Percentiles rank a stretch among this genome's conserved stretches.
Conservation (phyloP, 2,113 vertebrate species). For the Corythornis vintsioides region DNA sequence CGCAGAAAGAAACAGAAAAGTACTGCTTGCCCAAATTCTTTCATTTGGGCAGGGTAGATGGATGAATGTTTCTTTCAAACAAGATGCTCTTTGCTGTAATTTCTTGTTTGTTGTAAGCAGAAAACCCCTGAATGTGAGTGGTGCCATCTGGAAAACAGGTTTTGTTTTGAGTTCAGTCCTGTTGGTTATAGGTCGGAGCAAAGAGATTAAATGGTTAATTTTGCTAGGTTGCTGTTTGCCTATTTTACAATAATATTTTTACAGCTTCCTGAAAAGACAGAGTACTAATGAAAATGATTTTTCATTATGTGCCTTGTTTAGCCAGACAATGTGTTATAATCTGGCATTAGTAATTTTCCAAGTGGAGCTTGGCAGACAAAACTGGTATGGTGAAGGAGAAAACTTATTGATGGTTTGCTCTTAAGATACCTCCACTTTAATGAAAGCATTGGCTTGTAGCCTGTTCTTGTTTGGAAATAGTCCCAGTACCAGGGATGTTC, state of each 20-base stretch:
- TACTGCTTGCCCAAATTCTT: not conserved
- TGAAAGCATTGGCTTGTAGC: not conserved
- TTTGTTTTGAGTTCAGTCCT: not conserved
- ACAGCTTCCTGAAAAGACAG: not conserved
- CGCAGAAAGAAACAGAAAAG: not conserved
- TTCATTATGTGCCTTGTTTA: conserved; percentile 32
- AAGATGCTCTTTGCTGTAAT: not conserved
- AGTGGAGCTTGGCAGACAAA: conserved; percentile 20
- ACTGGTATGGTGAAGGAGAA: not conserved
- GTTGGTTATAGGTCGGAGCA: not conserved
- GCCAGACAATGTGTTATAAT: not conserved
- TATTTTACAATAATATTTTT: conserved; percentile 38
- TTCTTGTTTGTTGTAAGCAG: not conserved
- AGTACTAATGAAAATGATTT: conserved; percentile 29
- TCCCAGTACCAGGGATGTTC: not conserved
- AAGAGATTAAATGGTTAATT: conserved; percentile 32
- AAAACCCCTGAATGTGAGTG: not conserved
- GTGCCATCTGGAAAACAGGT: conserved; percentile 1
- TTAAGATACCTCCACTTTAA: conserved; percentile 25
- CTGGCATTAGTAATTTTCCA: conserved; percentile 16
- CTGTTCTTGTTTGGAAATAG: conserved; percentile 1
- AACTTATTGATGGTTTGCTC: not conserved
- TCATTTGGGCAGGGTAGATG: not conserved
- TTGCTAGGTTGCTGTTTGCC: not conserved
- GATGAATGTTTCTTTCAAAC: not conserved